phyloP scores from a whole-genome alignment of 1,140 invertebrate species.

The Diachasma alloeum region DNA sequence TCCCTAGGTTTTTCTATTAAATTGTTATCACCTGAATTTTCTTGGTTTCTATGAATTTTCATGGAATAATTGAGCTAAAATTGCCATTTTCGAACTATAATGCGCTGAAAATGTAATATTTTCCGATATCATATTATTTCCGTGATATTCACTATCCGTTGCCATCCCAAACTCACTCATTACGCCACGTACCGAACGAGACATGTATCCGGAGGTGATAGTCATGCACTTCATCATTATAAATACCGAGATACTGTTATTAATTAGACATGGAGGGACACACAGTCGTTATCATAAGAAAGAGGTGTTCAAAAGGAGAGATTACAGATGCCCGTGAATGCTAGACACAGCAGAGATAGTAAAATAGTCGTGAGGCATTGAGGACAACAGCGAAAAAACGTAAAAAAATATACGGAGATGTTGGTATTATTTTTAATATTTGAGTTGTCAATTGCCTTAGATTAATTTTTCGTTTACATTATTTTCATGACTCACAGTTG shows the following conservation, averaged over 20 bases:
- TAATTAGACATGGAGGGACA: neutral
- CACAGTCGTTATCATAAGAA: neutral
- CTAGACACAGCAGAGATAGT: slow-evolving; percentile 6
- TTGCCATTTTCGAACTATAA: too few relatives aligned
- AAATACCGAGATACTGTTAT: neutral
- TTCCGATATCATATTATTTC: too few relatives aligned
- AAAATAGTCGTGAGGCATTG: slow-evolving; percentile 2
- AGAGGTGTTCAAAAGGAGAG: neutral
- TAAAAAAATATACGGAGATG: neutral
- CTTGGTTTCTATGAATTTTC: too few relatives aligned
- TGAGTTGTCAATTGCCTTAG: neutral
- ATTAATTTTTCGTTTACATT: slow-evolving; percentile 52
- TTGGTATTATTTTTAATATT: neutral
- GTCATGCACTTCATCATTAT: slow-evolving; percentile 31
- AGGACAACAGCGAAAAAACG: neutral
- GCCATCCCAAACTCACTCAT: neutral
- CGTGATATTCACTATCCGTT: neutral
- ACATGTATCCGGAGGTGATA: slow-evolving; percentile 44
- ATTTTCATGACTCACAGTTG: slow-evolving; percentile 76
- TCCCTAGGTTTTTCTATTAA: too few relatives aligned
- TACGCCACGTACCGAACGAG: slow-evolving; percentile 35
- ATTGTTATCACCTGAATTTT: too few relatives aligned
- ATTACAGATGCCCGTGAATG: neutral
- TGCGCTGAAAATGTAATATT: too few relatives aligned
- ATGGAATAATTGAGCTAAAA: neutral